A percentile compares a stretch with the other conserved stretches of the same genome.
phyloP scores from a whole-genome alignment of 2,797 vertebrate species.

The Dromococcyx pavoninus region DNA sequence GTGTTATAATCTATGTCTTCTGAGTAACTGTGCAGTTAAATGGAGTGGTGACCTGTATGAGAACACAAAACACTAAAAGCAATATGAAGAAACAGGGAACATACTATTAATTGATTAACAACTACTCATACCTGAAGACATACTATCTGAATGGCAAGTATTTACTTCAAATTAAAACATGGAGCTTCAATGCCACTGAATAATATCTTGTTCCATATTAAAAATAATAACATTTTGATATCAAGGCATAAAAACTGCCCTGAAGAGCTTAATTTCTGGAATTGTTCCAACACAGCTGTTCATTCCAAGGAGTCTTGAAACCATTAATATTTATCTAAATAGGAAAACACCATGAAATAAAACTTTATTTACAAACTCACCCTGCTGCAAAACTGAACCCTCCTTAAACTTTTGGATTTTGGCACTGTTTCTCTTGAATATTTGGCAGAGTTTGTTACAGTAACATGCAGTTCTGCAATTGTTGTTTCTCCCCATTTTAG shows the following conservation, averaged over 20 bases:
- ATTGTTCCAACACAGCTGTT: conserved; percentile 35
- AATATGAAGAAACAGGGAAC: neutral
- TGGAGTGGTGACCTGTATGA: neutral
- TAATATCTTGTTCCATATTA: neutral
- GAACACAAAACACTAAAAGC: neutral
- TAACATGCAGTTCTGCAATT: rapidly evolving
- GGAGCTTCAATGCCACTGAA: neutral
- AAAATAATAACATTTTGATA: neutral
- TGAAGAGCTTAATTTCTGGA: conserved; percentile 28
- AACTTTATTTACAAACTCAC: conserved; percentile 60
- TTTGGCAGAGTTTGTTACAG: neutral
- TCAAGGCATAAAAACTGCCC: neutral
- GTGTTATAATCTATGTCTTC: neutral
- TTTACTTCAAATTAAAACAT: neutral
- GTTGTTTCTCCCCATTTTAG: neutral
- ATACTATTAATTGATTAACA: neutral
- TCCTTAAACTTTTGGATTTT: conserved; percentile 11
- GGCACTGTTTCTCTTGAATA: neutral
- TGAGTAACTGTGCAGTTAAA: neutral
- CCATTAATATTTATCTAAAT: conserved; percentile 52
- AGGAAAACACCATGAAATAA: conserved; percentile 56
- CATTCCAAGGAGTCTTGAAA: conserved; percentile 54
- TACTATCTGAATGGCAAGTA: neutral
- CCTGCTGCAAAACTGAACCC: conserved; percentile 29
- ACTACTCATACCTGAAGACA: neutral